Base-by-base conservation (phyloP, 2,113 vertebrate species). In the Vireo altiloquus region DNA sequence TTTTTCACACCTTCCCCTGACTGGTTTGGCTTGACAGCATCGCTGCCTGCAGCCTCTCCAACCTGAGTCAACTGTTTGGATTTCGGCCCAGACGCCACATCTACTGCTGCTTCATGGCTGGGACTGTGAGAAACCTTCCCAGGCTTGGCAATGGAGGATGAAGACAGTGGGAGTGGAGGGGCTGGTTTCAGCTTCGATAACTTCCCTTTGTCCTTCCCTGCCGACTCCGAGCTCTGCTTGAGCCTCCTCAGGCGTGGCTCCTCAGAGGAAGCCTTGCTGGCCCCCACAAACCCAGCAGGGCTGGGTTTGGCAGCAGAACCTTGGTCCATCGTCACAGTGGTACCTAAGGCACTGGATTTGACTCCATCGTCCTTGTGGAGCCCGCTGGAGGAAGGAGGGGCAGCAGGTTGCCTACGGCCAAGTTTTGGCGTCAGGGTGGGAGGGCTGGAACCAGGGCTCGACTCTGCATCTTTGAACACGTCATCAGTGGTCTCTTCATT, bases 111-210 rank as follows among this genome's bases (percentile, higher is more conserved):
- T 52, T 99, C 99, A 14, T 98, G 98, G 92, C 98, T 97, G 3
- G 98, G 98, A 76, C 98, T 98, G 82, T 98, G 98, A 24, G 98
- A 96, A 50, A 95, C 90, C 96, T 99, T 99, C 66, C 98, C 97
- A 0, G 98, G 93, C 95, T 99, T 99, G 77, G 97, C 61, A 19
- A 97, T 90, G 7, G 97, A 90, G 4, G 98, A 84, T 3, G 95
- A 92, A 21, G 98, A 92, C 1, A 99, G 98, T 0, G 99, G 99
- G 7, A 98, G 99, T 0, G 99, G 99, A 1, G 99, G 99, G 28
- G 98, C 98, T 0, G 99, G 99, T 68, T 99, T 99, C 82, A 99
- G 97, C 96, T 99, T 99, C 11, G 98, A 97, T 40, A 98, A 79
- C 80, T 99, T 99, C 49, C 97, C 98, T 94, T 98, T 98, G 74